These are phyloP conservation scores for Nicator chloris DNA, from an alignment of 2,113 vertebrate genomes.

Conservation along the genomic window DNA sequence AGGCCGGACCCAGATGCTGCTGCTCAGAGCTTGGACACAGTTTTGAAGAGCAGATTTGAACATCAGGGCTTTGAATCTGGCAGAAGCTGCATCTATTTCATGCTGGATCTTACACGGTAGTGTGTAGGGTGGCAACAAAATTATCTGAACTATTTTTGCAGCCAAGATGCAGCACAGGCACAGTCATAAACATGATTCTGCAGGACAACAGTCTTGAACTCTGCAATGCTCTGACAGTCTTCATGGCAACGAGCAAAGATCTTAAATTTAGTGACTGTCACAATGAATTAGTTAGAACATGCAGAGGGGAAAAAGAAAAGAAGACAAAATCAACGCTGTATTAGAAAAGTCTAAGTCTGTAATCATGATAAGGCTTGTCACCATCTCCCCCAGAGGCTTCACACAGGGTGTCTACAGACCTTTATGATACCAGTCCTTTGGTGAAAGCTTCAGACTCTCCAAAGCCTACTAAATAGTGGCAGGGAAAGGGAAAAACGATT, in stretches of 20 bases:
- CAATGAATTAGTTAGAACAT: not conserved
- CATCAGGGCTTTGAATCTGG: not conserved
- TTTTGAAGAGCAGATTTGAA: not conserved
- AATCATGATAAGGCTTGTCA: not conserved
- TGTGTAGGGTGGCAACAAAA: not conserved
- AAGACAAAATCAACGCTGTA: not conserved
- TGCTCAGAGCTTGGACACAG: not conserved
- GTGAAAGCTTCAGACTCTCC: not conserved
- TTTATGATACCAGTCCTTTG: not conserved
- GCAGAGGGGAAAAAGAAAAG: not conserved
- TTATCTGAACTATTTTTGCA: not conserved
- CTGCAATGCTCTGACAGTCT: not conserved
- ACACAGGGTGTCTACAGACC: not conserved
- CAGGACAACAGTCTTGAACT: not conserved
- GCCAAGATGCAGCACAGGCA: not conserved
- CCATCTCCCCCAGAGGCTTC: not conserved
- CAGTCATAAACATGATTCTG: not conserved
- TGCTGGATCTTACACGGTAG: not conserved
- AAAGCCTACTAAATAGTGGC: not conserved
- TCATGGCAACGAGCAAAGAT: constrained; percentile 16
- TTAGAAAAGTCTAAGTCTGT: not conserved
- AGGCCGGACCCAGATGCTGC: not conserved
- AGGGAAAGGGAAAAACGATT: not conserved
- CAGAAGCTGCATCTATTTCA: not conserved
- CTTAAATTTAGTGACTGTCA: not conserved